phyloP scores from a whole-genome alignment of 2,113 vertebrate genomes.

The Sphyrna mokarran region DNA sequence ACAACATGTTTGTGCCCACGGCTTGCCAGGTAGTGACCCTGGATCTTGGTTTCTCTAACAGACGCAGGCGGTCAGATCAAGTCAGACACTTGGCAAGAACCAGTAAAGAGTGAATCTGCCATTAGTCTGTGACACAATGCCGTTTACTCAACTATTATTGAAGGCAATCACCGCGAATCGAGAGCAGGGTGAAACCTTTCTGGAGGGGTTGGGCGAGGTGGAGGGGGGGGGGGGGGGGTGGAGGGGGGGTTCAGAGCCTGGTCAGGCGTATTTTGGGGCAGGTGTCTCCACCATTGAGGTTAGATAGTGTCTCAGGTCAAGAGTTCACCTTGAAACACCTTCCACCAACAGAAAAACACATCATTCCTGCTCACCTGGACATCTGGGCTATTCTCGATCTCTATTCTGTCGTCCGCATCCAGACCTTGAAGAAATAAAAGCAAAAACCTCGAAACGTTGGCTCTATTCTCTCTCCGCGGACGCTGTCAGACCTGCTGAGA shows the following conservation, averaged over 20 bases:
- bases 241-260: too few species aligned
- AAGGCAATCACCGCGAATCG: neutral
- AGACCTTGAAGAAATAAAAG: neutral
- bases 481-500: too few species aligned
- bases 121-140: neutral
- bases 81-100: neutral
- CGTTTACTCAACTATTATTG: neutral
- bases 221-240: too few species aligned
- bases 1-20: neutral
- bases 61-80: too few species aligned
- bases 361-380: neutral
- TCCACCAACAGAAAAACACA: too few species aligned
- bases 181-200: too few species aligned
- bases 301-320: neutral
- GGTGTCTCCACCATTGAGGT: neutral
- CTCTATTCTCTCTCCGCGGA: too few species aligned
- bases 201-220: rapidly evolving
- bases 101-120: neutral
- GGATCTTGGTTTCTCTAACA: too few species aligned
- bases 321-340: neutral
- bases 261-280: neutral
- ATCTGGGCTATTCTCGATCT: neutral
- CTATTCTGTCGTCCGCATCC: neutral
- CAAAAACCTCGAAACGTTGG: neutral
- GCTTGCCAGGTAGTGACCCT: neutral